Evolutionary conservation across 2,888 invertebrate species (phyloP), one percentile per base, ranked within the genome.

Genomic region (Cryptus viduatorius): DNA sequence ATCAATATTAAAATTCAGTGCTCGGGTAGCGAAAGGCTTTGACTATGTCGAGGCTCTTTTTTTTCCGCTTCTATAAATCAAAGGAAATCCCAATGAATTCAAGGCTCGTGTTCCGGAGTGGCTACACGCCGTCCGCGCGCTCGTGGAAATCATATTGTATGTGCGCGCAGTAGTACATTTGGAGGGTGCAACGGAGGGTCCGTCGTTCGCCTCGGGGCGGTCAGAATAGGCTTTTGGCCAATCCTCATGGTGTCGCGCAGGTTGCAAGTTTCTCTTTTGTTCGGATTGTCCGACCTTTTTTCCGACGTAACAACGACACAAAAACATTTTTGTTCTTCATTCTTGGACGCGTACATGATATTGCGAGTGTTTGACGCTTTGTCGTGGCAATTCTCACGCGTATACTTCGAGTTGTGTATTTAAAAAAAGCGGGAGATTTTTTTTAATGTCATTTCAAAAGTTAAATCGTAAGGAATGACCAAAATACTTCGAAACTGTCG

Each of bases 81-180:
- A 24, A 48, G 16, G 48, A 78, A 69, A 69, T 69, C 56, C 59
- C 67, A 46, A 77, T 69, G 69, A 31, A 78, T 78, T 78, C 61
- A 44, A 59, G 46, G 31, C 46, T 78, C 37, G 68, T 59, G 68
- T 67, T 48, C 61, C 29, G 29, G 37, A 69, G 14, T 46, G 46
- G 48, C 37, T 67, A 78, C 61, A 19, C 69, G 48, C 59, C 65
- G 50, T 78, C 69, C 31, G 53, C 56, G 42, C 59, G 42, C 46
- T 31, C 59, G 69, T 16, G 16, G 61, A 48, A 72, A 72, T 56
- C 56, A 72, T 72, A 72, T 59, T 59, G 72, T 72, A 16, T 50
- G 56, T 56, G 56, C 16, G 37, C 19, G 31, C 48, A 14, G 48
- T 69, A 14, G 48, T 69, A 69, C 61, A 29, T 31, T 31, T 3